phyloP scores from a whole-genome alignment of 2,888 invertebrate species.

The Agrypnus murinus region DNA sequence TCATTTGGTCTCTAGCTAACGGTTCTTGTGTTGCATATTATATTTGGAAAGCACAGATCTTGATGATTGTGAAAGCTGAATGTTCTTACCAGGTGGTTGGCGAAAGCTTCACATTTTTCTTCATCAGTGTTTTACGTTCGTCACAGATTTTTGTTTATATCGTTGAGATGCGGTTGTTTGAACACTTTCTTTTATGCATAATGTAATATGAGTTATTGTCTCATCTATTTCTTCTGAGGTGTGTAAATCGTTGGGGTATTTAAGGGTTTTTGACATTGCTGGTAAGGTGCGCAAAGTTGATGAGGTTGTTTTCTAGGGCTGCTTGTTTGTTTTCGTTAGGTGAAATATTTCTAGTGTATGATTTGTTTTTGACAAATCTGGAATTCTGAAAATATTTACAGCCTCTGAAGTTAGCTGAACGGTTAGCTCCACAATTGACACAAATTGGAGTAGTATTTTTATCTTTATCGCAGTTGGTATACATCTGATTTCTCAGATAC shows the following conservation, averaged over 20 bases:
- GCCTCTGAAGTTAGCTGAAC: conserved; percentile 13
- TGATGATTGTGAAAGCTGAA: background rate
- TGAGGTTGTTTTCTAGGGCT: conserved; percentile 4
- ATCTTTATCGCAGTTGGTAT: conserved; percentile 2
- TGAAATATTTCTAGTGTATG: conserved; percentile 2
- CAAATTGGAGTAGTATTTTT: conserved; percentile 18
- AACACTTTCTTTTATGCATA: too few relatives aligned
- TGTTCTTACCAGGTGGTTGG: background rate
- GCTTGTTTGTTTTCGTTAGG: background rate
- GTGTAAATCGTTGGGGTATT: too few relatives aligned
- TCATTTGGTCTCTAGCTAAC: too few relatives aligned
- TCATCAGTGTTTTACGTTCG: too few relatives aligned
- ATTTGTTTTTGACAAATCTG: conserved; percentile 6
- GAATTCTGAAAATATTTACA: conserved; percentile 11
- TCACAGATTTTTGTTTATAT: too few relatives aligned
- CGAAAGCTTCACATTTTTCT: too few relatives aligned
- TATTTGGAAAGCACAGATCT: conserved; percentile 1
- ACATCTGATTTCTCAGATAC: conserved; percentile 8
- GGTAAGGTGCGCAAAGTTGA: too few relatives aligned
- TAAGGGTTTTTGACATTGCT: too few relatives aligned
- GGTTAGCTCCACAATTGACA: conserved; percentile 13
- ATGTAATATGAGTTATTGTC: too few relatives aligned
- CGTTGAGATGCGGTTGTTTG: too few relatives aligned
- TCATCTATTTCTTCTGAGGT: too few relatives aligned
- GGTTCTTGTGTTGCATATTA: background rate